These are phyloP conservation scores for Aphyosemion australe DNA, from an alignment of 2,113 vertebrate genomes.

Conservation along the genomic window DNA sequence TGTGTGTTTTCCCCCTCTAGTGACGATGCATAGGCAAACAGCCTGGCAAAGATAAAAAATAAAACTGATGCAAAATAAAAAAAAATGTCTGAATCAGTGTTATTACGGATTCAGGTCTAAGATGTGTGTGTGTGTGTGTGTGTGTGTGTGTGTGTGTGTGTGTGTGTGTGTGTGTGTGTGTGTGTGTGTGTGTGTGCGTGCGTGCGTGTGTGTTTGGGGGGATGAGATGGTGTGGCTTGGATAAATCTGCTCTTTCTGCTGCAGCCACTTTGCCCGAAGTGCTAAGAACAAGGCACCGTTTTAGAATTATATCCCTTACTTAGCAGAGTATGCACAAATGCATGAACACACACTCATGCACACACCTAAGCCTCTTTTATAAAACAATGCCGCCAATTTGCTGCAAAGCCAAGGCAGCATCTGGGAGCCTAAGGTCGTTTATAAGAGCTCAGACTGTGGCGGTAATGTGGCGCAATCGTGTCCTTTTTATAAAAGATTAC, in stretches of 20 bases:
- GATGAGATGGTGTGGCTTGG: conserved; percentile 56
- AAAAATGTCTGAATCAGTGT: conserved; percentile 81
- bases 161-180: too few species aligned
- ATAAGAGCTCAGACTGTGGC: too few species aligned
- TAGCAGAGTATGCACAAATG: conserved; percentile 20
- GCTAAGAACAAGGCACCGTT: conserved; percentile 41
- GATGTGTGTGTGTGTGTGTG: conserved; percentile 25
- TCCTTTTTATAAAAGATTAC: too few species aligned
- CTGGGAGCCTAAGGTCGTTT: too few species aligned
- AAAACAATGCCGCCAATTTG: too few species aligned
- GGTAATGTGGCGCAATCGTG: too few species aligned
- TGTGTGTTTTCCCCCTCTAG: conserved; percentile 73
- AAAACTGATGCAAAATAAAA: conserved; percentile 41
- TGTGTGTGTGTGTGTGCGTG: conserved; percentile 7
- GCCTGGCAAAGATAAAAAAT: conserved; percentile 62
- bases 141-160: too few species aligned
- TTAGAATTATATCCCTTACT: conserved; percentile 47
- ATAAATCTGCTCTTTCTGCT: conserved; percentile 72
- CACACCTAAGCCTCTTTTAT: too few species aligned
- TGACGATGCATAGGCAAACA: conserved; percentile 73
- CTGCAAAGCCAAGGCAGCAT: too few species aligned
- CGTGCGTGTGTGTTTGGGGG: conserved; percentile 1
- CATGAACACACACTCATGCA: neutral
- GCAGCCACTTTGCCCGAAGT: conserved; percentile 58
- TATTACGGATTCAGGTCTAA: conserved; percentile 82